A percentile compares a stretch with the other conserved stretches of the same genome.
Evolutionary conservation across 2,113 vertebrate genomes (phyloP).

Genomic region (Chaetodon auriga): DNA sequence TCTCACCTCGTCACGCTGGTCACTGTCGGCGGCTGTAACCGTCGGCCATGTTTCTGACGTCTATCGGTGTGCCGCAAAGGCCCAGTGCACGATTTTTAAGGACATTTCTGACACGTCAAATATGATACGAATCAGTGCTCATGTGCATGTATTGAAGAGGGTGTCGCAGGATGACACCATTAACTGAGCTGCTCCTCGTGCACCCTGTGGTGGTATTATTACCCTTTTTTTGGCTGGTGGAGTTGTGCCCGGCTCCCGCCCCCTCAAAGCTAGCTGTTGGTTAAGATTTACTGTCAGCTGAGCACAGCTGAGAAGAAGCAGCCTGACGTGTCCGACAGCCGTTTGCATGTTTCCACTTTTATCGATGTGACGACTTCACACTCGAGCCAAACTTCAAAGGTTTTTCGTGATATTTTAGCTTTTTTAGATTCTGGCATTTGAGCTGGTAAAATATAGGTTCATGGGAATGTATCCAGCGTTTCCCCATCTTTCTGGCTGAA

Average conservation of each 20-base stretch:
- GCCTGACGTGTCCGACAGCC: background rate
- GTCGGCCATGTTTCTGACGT: conserved; percentile 20
- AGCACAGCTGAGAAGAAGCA: background rate
- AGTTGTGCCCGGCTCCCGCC: too few relatives aligned
- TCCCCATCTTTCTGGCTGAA: background rate
- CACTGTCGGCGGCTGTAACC: background rate
- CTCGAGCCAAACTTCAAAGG: background rate
- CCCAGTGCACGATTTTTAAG: background rate
- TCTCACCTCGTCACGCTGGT: conserved; percentile 14
- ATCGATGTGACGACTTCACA: too few relatives aligned
- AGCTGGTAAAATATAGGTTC: background rate
- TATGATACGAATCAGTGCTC: background rate
- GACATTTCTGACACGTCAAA: background rate
- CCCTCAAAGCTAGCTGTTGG: background rate
- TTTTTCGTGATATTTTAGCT: background rate
- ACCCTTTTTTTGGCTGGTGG: background rate
- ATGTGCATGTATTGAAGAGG: too few relatives aligned
- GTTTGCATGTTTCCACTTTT: background rate
- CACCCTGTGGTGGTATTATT: background rate
- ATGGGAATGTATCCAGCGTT: background rate
- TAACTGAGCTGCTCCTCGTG: background rate
- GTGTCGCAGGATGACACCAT: background rate
- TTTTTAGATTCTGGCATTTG: background rate
- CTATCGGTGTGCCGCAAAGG: background rate
- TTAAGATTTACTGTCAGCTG: background rate